Conservation (phyloP, 2,797 vertebrate genomes). For the Micropoecilia bifurca region DNA sequence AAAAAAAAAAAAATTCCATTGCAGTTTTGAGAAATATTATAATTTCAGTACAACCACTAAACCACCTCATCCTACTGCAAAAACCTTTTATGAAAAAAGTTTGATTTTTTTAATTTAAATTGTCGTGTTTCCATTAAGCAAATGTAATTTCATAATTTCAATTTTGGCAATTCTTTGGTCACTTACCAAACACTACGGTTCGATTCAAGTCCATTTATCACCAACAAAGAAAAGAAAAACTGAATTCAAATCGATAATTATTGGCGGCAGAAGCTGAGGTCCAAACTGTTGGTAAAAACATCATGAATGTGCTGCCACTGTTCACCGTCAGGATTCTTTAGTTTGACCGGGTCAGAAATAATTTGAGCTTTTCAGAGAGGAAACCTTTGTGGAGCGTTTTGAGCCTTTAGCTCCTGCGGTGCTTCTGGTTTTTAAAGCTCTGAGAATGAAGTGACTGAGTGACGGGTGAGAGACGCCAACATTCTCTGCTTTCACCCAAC, state of each 20-base stretch:
- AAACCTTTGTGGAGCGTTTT: background rate
- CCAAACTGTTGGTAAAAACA: background rate
- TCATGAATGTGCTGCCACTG: background rate
- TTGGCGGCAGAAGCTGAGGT: background rate
- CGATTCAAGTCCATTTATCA: no score
- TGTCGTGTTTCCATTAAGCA: no score
- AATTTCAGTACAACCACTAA: no score
- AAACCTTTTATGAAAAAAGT: no score
- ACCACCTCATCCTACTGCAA: no score
- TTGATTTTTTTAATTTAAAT: no score
- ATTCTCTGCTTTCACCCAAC: background rate
- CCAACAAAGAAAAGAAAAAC: background rate
- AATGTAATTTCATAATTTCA: no score
- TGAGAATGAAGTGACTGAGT: background rate
- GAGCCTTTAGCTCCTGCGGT: background rate
- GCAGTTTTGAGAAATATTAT: no score
- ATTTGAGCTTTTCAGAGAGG: background rate
- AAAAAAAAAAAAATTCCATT: no score
- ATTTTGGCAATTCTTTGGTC: no score
- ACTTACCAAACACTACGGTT: no score
- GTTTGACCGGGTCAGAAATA: background rate
- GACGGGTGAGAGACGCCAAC: conserved; percentile 2
- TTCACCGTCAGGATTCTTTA: background rate
- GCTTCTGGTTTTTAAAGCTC: background rate
- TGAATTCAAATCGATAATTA: background rate